phyloP scores from a whole-genome alignment of 2,888 invertebrate genomes.

The Drosophila merina region DNA sequence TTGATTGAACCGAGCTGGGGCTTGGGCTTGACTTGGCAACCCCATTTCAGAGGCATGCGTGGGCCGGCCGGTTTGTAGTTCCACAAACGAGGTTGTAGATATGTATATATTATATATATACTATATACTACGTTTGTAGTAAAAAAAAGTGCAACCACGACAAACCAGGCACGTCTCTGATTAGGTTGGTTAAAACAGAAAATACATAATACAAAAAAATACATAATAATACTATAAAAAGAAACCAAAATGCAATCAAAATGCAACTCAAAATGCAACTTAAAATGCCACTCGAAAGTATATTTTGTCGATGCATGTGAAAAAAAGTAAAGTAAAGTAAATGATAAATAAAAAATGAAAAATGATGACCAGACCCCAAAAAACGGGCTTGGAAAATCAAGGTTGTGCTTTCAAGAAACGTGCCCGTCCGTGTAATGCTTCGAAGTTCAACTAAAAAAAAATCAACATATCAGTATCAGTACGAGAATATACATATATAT shows the following conservation, averaged over 20 bases:
- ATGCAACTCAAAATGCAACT: no score
- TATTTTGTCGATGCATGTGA: constrained; percentile 75
- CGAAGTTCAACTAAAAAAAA: constrained; percentile 36
- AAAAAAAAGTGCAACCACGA: constrained; percentile 78
- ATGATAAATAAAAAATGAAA: constrained; percentile 52
- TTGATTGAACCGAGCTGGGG: neutral
- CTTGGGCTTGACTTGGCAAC: constrained; percentile 16
- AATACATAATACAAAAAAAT: constrained; percentile 8
- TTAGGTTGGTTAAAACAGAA: constrained; percentile 53
- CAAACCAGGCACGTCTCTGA: constrained; percentile 65
- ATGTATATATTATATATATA: constrained; percentile 5
- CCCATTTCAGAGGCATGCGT: constrained; percentile 63
- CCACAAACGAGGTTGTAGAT: no score
- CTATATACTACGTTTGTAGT: constrained; percentile 64
- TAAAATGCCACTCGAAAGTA: constrained; percentile 11
- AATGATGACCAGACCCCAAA: constrained; percentile 53
- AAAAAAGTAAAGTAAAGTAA: no score
- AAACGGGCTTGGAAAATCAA: constrained; percentile 71
- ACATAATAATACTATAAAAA: constrained; percentile 41
- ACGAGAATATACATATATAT: neutral
- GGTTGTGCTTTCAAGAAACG: constrained; percentile 71
- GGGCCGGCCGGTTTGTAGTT: constrained; percentile 71
- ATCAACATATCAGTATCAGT: constrained; percentile 18
- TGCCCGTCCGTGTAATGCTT: constrained; percentile 49
- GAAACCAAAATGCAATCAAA: constrained; percentile 6